phyloP scores from a whole-genome alignment of 2,797 vertebrate genomes.

The Micropoecilia bifurca region DNA sequence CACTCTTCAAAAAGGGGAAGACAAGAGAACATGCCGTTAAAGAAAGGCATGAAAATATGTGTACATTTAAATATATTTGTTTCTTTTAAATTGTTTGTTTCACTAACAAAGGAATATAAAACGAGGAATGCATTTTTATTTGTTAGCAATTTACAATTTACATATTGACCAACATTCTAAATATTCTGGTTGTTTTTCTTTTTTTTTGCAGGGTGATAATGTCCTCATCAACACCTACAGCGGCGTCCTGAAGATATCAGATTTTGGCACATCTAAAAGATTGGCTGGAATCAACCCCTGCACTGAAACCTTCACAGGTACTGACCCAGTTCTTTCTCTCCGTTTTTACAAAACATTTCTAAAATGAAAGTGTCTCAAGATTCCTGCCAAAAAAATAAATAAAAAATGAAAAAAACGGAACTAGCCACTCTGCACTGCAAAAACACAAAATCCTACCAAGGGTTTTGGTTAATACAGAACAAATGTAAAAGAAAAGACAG shows the following conservation, averaged over 20 bases:
- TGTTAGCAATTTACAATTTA: neutral
- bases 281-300: conserved; percentile 97
- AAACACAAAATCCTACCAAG: no score
- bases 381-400: neutral
- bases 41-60: neutral
- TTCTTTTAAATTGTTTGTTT: neutral
- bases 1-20: neutral
- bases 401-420: neutral
- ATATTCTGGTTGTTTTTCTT: conserved; percentile 33
- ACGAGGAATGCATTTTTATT: neutral
- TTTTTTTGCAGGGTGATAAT: conserved; percentile 89
- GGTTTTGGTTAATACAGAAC: no score
- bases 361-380: neutral
- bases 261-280: conserved; percentile 98
- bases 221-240: conserved; percentile 99
- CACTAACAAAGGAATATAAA: neutral
- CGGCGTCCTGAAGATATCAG: conserved; percentile 97
- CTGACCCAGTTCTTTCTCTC: neutral
- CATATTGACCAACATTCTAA: neutral
- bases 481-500: no score
- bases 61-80: neutral
- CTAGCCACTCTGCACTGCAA: neutral
- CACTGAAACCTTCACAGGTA: conserved; percentile 99
- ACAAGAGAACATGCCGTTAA: no score
- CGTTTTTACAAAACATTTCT: neutral